phyloP scores from a whole-genome alignment of 2,888 invertebrate genomes.

The Tipula unca region DNA sequence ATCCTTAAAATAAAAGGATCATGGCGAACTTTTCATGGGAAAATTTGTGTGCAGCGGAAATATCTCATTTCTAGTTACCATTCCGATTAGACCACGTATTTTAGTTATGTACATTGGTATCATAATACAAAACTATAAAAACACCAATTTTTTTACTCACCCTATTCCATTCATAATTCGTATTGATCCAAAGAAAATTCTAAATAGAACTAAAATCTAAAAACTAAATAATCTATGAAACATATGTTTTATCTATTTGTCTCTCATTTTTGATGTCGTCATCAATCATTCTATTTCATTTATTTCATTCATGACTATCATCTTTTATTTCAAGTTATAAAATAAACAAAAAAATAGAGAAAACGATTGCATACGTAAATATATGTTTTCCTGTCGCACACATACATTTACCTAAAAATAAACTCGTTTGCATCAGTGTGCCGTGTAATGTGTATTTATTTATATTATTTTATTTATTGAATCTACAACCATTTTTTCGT shows the following conservation, averaged over 20 bases:
- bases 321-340: background rate
- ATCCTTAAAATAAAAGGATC: background rate
- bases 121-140: too few relatives aligned
- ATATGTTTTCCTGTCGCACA: background rate
- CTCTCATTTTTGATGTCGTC: background rate
- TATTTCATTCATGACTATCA: background rate
- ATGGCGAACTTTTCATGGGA: too few relatives aligned
- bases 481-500: background rate
- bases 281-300: background rate
- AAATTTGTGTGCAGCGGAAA: too few relatives aligned
- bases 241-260: background rate
- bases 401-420: background rate
- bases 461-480: background rate
- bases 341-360: background rate
- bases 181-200: too few relatives aligned
- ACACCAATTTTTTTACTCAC: background rate
- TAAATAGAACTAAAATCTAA: background rate
- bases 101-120: too few relatives aligned
- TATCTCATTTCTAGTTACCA: too few relatives aligned
- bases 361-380: background rate
- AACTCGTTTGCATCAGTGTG: background rate
- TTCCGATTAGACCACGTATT: background rate
- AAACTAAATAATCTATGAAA: background rate
- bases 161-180: background rate
- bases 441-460: background rate